Evolutionary conservation across 2,888 invertebrate species (phyloP), one percentile per base, ranked within the genome.

Genomic region (Fissipunctia ypsillon): DNA sequence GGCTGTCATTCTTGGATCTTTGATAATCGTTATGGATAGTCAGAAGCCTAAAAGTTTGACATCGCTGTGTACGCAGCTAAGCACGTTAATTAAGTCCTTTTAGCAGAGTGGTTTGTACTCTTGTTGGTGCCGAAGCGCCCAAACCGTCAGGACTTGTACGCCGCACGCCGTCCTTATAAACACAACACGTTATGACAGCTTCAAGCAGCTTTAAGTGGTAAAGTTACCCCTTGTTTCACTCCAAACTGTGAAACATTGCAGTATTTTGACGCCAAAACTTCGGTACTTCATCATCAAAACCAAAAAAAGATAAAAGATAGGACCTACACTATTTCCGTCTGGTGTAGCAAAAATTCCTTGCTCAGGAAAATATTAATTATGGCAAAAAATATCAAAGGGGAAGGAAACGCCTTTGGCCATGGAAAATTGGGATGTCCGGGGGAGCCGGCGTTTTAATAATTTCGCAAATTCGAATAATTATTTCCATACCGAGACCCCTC

Each of bases 281-380:
- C 4, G 4, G 16, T 10, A 28, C 65, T 72, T 43, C 22, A 66
- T 80, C 73, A 68, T 28, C 9, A 14, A 68, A 73, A 31, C 41
- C 31, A 3, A 31, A 52, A 45, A 78, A 67, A 60, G 59, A 60
- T 70, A 73, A 72, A 83, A 80, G 28, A 70, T 68, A 28, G 7
- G n/a, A 31, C 35, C 16, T 45, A 70, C 22, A 69, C 64, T 41
- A 72, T 74, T 69, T 35, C 10, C 64, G 69, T 54, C 65, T 56
- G 69, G 74, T 70, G 67, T 83, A 67, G 65, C 61, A 71, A 84
- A 83, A 69, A 64, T 28, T 16, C 69, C 60, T 45, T 57, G 28
- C 66, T 57, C 48, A 59, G 38, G 66, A 80, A 69, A 78, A 81
- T 86, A 81, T 81, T 81, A 84, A 86, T 86, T 86, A 84, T 60